Evolutionary conservation across 2,113 vertebrate species (phyloP).

Genomic region (Phyllostomus discolor): DNA sequence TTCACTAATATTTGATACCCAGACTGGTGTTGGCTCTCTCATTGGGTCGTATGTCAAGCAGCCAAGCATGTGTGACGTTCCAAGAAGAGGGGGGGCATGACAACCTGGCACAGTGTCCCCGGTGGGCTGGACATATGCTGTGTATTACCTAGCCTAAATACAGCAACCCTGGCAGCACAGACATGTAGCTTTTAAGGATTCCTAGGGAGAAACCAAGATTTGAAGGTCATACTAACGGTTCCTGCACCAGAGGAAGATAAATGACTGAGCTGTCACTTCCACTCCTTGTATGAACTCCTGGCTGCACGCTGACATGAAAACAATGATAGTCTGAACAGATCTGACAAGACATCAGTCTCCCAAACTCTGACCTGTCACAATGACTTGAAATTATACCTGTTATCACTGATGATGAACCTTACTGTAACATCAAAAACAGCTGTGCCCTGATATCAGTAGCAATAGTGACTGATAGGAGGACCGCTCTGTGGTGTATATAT

Average conservation of each 20-base stretch:
- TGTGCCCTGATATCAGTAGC: neutral
- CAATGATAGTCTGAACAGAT: neutral
- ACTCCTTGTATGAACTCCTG: neutral
- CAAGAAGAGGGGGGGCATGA: accelerated
- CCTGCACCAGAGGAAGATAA: neutral
- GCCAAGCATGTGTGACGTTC: neutral
- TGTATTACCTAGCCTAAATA: neutral
- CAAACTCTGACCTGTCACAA: neutral
- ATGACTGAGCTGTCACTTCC: neutral
- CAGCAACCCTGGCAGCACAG: neutral
- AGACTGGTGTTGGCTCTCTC: neutral
- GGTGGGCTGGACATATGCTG: neutral
- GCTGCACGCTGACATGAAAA: neutral
- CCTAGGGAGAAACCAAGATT: neutral
- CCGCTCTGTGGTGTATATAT: accelerated
- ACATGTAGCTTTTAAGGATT: neutral
- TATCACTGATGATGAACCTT: neutral
- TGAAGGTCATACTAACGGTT: neutral
- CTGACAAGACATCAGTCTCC: neutral
- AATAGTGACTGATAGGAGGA: neutral
- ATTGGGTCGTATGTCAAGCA: neutral
- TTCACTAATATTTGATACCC: neutral
- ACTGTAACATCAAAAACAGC: neutral
- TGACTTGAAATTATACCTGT: neutral
- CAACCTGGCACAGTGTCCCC: neutral